phyloP scores from a whole-genome alignment of 2,113 vertebrate genomes.

The Rhinichthys klamathensis region DNA sequence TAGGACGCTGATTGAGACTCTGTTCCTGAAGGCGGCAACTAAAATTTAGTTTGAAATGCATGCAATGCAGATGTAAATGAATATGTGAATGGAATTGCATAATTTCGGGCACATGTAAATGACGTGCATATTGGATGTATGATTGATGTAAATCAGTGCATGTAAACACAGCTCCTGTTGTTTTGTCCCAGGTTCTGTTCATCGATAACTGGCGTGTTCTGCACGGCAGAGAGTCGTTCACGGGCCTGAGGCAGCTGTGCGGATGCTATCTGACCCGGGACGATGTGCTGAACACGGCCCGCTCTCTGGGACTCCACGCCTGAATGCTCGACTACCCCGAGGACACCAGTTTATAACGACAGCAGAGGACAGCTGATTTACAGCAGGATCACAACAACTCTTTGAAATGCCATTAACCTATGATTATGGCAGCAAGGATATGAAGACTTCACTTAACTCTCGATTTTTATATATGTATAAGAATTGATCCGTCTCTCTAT shows the following conservation, averaged over 20 bases:
- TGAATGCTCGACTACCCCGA: constrained; percentile 52
- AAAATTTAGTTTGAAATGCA: too few species aligned
- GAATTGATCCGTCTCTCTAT: too few species aligned
- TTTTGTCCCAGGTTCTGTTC: constrained; percentile 81
- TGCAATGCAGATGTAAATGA: too few species aligned
- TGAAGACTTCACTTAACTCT: too few species aligned
- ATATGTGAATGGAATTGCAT: too few species aligned
- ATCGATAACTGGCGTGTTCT: constrained; percentile 92
- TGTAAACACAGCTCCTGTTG: background rate
- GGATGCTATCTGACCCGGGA: constrained; percentile 93
- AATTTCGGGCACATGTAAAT: background rate
- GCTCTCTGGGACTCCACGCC: constrained; percentile 82
- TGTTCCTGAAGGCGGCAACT: too few species aligned
- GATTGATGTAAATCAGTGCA: background rate
- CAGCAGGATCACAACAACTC: background rate
- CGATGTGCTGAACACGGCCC: constrained; percentile 85
- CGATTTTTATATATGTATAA: too few species aligned
- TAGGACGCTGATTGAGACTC: too few species aligned
- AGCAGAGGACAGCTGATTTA: background rate
- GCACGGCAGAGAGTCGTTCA: constrained; percentile 92
- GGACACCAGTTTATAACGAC: background rate
- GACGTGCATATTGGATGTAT: background rate
- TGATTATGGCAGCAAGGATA: too few species aligned
- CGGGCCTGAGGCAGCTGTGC: constrained; percentile 86
- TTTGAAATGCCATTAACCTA: too few species aligned